Evolutionary conservation across 1,140 invertebrate species (phyloP), one percentile per base, ranked within the genome.

Genomic region (Diachasma alloeum): DNA sequence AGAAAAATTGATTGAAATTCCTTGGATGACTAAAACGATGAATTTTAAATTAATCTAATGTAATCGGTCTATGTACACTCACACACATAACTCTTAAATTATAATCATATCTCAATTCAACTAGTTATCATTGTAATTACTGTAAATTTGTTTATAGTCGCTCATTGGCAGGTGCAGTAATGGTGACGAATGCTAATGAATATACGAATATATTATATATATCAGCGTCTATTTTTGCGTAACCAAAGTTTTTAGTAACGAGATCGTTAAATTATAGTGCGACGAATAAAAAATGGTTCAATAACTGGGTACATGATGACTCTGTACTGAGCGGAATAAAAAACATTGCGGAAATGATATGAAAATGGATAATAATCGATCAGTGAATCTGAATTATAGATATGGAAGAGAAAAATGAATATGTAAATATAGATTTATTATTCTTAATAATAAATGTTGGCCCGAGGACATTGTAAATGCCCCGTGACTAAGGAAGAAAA

Each of bases 221-320:
- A 80, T 81, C 81, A 80, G 82, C 84, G 80, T 88, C 85, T 87
- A 87, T 88, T 87, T 88, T 88, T 88, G 82, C 85, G 85, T 87
- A 88, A 88, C 87, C 87, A 88, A 88, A 88, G 87, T 87, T 86
- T 79, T 84, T 83, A 86, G 82, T 83, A 81, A 68, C 26, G 31
- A 68, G 19, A 77, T 77, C 71, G 75, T 80, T 80, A 63, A 72
- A 74, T 73, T 72, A 68, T 78, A 77, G 67, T 68, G 78, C 69
- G 46, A 46, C 69, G 31, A 31, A 31, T 31, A 48, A 46, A 10
- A 71, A 46, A 15, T 36, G 31, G 6, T 53, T 72, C 24, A 36
- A 31, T 22, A 44, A 71, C 22, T 22, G 42, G 24, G 22, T 48
- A 59, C 44, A 72, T 72, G 46, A 56, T 10, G 15, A 46, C 36